Conservation (phyloP, 2,888 invertebrate genomes). For the Taphrorychus bicolor region DNA sequence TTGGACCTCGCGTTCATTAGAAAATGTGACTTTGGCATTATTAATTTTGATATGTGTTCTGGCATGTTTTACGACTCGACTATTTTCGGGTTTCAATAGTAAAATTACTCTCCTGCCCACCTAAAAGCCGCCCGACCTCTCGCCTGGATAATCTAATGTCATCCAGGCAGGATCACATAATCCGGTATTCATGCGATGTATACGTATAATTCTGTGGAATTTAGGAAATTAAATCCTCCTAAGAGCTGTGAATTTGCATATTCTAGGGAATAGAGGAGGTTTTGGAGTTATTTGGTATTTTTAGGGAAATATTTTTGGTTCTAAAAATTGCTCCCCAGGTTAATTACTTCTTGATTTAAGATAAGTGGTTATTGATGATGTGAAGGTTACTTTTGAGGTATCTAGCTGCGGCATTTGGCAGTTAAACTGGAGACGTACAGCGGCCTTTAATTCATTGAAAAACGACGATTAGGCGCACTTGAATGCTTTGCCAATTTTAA, state of each 20-base stretch:
- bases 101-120: slow-evolving; percentile 7
- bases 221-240: too few relatives aligned
- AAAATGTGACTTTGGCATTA: slow-evolving; percentile 14
- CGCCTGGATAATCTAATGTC: not conserved
- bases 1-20: not conserved
- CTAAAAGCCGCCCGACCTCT: not conserved
- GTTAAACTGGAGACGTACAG: not conserved
- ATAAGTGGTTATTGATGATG: not conserved
- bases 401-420: not conserved
- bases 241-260: too few relatives aligned
- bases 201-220: not conserved
- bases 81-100: slow-evolving; percentile 28
- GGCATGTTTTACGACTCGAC: slow-evolving; percentile 19
- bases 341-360: too few relatives aligned
- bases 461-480: not conserved
- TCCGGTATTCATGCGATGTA: not conserved
- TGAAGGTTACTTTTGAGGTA: not conserved
- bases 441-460: not conserved
- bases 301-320: not conserved
- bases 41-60: slow-evolving; percentile 27
- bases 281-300: not conserved
- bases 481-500: not conserved
- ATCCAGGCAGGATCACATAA: not conserved
- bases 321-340: too few relatives aligned
- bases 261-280: too few relatives aligned